Percentiles rank a stretch among this genome's conserved stretches.
These are phyloP conservation scores for Choloepus hoffmanni DNA, from an alignment of 2,113 vertebrate species.

Conservation along the genomic window DNA sequence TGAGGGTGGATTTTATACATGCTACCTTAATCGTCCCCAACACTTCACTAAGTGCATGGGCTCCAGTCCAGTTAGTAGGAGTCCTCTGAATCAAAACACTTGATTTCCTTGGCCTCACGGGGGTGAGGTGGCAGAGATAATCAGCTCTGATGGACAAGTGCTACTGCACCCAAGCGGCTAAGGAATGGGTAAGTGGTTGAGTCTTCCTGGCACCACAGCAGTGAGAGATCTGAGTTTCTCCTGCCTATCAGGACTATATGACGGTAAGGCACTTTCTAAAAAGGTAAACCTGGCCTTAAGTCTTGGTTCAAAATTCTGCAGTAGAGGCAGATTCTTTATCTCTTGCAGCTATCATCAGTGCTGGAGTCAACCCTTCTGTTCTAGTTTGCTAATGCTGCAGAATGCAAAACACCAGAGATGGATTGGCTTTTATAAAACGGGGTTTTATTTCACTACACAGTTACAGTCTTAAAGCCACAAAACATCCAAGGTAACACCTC, in stretches of 20 bases:
- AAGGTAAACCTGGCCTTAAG: not conserved
- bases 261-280: not conserved
- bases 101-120: not conserved
- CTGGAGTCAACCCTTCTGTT: not conserved
- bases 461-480: no score
- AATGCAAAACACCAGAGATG: no score
- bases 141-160: not conserved
- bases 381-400: no score
- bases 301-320: not conserved
- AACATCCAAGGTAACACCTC: no score
- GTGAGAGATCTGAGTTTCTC: not conserved
- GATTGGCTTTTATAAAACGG: no score
- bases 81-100: not conserved
- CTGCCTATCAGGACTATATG: not conserved
- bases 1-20: no score
- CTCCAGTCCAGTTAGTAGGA: not conserved
- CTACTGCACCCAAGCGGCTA: not conserved
- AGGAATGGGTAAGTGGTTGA: not conserved
- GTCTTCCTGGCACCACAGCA: not conserved
- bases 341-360: not conserved
- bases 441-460: no score
- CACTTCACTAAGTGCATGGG: not conserved
- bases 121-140: not conserved
- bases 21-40: no score
- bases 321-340: not conserved